Evolutionary conservation across 2,888 invertebrate species (phyloP), one percentile per base, ranked within the genome.

Genomic region (Epinotia brunnichana): DNA sequence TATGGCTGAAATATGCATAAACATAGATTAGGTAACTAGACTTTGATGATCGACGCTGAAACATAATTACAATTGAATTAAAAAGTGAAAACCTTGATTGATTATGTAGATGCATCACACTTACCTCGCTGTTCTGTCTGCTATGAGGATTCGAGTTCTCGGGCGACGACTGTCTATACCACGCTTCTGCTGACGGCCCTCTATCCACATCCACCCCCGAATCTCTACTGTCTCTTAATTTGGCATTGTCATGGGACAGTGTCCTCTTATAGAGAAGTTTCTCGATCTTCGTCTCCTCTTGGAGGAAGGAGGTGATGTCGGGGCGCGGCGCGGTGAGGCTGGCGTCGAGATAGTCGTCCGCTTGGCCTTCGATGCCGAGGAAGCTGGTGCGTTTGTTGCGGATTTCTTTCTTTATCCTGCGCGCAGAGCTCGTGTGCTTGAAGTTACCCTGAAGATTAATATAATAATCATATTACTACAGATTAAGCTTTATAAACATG

Each of bases 341-440:
- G 57, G 95, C 94, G 83, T 96, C 96, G 63, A 95, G 90, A 77
- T 96, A 96, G 78, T 96, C 95, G 78, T 95, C 95, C 17, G 93
- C 93, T 80, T 95, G 94, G 67, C 96, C 96, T 81, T 97, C 97
- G 82, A 97, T 95, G 61, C 97, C 97, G 56, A 98, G 94, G 86
- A 98, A 98, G 85, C 97, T 97, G 48, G 97, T 96, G 61, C 97
- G 95, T 82, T 97, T 96, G 82, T 96, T 96, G 11, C 97, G 94
- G 67, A 98, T 94, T 84, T 98, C 97, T 83, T 97, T 97, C 82
- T 97, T 97, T 81, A 97, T 97, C 78, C 97, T 94, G 76, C 97
- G 96, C 1, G 97, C 97, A 15, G 97, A 97, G 82, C 96, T 97
- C 70, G 96, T 94, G 78, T 97, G 95, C 80, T 96, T 95, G 76